These are phyloP conservation scores for Tarsius wallacei DNA, from an alignment of 2,797 vertebrate genomes.

Conservation along the genomic window DNA sequence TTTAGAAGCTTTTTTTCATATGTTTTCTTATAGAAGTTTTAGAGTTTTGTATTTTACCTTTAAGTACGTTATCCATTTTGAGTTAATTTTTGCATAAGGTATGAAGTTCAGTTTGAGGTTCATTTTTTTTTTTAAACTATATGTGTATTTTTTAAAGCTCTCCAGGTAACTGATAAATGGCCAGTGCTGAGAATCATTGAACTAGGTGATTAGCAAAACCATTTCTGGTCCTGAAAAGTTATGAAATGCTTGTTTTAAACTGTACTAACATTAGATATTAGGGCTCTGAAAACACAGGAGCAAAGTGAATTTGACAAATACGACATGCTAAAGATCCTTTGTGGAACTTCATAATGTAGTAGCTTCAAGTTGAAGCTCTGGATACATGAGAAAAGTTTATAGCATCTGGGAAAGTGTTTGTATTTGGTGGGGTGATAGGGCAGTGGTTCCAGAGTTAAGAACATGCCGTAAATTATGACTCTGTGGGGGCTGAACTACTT, in stretches of 20 bases:
- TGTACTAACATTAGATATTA: background rate
- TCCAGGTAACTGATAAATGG: background rate
- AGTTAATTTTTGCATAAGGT: background rate
- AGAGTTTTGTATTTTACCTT: background rate
- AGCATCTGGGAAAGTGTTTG: background rate
- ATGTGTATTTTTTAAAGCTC: background rate
- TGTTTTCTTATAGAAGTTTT: slow-evolving; percentile 5
- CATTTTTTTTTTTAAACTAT: background rate
- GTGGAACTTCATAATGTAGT: background rate
- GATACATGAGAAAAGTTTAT: background rate
- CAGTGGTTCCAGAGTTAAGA: background rate
- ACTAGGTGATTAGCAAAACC: slow-evolving; percentile 5
- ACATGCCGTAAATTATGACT: background rate
- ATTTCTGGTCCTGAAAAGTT: slow-evolving; percentile 22
- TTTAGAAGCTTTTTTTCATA: background rate
- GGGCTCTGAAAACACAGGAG: background rate
- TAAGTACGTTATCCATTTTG: slow-evolving; percentile 38
- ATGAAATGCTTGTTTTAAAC: slow-evolving; percentile 48
- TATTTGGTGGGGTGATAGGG: background rate
- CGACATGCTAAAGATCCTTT: background rate
- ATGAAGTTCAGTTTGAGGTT: background rate
- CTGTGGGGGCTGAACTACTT: background rate
- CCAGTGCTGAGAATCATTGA: background rate
- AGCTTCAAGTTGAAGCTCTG: background rate
- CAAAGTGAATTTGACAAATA: slow-evolving; percentile 34